Percentiles rank a stretch among this genome's conserved stretches.
Conservation (phyloP, 1,140 invertebrate genomes). For the Bathynomus jamesi region DNA sequence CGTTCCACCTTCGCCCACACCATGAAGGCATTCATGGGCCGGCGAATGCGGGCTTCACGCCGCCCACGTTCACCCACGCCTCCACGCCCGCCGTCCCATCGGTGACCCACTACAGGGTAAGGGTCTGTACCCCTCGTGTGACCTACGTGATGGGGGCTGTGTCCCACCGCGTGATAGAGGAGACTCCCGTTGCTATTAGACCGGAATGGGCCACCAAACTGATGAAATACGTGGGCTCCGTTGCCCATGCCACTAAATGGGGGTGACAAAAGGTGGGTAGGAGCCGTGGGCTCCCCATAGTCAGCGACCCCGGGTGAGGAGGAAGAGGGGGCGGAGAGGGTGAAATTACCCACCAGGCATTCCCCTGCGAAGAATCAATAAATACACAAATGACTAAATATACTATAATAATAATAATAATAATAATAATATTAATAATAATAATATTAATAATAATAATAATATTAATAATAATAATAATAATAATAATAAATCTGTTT, state of each 20-base stretch:
- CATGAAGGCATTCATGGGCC: slow-evolving; percentile 94
- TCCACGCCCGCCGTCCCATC: too few relatives aligned
- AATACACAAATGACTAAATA: not conserved
- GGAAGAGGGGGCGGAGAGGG: slow-evolving; percentile 10
- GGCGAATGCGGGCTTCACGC: slow-evolving; percentile 55
- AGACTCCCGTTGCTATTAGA: not conserved
- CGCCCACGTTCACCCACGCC: too few relatives aligned
- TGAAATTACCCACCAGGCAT: slow-evolving; percentile 17
- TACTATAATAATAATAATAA: not conserved
- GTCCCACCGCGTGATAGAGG: slow-evolving; percentile 14
- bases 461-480: not conserved
- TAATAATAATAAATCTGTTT: not conserved
- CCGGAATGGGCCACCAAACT: slow-evolving; percentile 4
- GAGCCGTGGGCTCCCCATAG: slow-evolving; percentile 20
- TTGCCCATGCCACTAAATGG: not conserved
- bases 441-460: not conserved
- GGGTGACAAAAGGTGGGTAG: slow-evolving; percentile 3
- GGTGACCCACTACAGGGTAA: not conserved
- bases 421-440: not conserved
- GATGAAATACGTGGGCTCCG: not conserved
- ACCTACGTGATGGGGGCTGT: slow-evolving; percentile 20
- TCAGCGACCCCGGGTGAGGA: slow-evolving; percentile 25
- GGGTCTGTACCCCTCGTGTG: slow-evolving; percentile 16
- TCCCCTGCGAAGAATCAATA: slow-evolving; percentile 5
- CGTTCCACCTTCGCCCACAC: slow-evolving; percentile 91